Base-by-base conservation (phyloP, 1,140 invertebrate species). In the Dreissena rostriformis region DNA sequence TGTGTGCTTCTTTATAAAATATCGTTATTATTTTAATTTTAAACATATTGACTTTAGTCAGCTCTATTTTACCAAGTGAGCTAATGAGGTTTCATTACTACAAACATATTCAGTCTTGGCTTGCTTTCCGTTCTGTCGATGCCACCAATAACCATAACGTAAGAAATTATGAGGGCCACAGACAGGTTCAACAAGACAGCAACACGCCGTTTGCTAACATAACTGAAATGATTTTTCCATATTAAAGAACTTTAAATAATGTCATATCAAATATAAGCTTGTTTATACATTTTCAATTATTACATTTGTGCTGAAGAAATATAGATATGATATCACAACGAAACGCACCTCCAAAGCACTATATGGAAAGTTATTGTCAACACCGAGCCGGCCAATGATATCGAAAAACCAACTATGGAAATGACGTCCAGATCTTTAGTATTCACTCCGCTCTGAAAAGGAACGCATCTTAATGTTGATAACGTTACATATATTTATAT, bases 71-170 rank as follows among this genome's bases (percentile, higher is more conserved):
- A 28, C 28, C 14, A 39, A 2, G 57, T 63, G 1, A 8, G 26
- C 19, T 49, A 29, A 22, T 2, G 14, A 39, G 39, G n/a, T n/a
- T n/a, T n/a, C n/a, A n/a, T n/a, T n/a, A n/a, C n/a, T n/a, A n/a
- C n/a, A n/a, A n/a, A 39, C 2, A 8, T 39, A 39, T 39, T 57
- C n/a, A 53, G 39, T 79, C 66, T 57, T 49, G 87, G 87, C 76
- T 85, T 73, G 67, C 67, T 76, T 19, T 88, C 87, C 17, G 86
- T 87, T 61, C 83, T 71, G 49, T 88, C 73, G 5, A 87, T 78
- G 22, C 88, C 88, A 71, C 65, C 85, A 15, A 89, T 49, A 71
- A 89, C 88, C 15, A 88, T 51, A n/a, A 86, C 49, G 55, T 89
- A 87, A 11, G 86, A 81, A n/a, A 86, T 67, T 24, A 89, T 82